phyloP scores from a whole-genome alignment of 2,797 vertebrate genomes.

The Ctenopoma kingsleyae region DNA sequence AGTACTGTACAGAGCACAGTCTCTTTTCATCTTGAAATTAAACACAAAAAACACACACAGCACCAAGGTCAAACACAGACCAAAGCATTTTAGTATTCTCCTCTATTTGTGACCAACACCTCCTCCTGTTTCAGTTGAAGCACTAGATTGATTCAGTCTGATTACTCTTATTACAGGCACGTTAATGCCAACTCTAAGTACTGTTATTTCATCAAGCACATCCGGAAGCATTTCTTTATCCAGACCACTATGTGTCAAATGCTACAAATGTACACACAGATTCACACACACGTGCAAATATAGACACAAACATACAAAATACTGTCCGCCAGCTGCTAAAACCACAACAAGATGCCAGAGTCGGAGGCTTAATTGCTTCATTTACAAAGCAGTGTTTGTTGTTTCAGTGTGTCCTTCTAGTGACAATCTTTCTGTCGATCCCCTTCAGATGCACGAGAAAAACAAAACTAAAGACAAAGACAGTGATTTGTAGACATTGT shows the following conservation, averaged over 20 bases:
- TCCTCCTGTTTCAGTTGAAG: conserved; percentile 30
- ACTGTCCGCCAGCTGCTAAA: not conserved
- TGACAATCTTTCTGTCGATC: conserved; percentile 11
- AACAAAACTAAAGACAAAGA: conserved; percentile 4
- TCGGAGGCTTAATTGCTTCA: conserved; percentile 19
- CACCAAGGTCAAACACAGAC: conserved; percentile 17
- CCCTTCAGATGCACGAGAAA: not conserved
- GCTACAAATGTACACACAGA: conserved; percentile 17
- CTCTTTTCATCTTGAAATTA: not conserved
- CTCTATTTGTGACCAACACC: conserved; percentile 26
- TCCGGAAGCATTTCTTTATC: conserved; percentile 50
- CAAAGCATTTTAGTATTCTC: conserved; percentile 15
- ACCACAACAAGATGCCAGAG: conserved; percentile 3
- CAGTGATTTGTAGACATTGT: not conserved
- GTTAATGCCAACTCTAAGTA: conserved; percentile 40
- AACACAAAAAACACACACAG: conserved; percentile 22
- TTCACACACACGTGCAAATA: conserved; percentile 2
- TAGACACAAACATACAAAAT: conserved; percentile 3
- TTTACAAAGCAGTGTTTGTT: conserved; percentile 27
- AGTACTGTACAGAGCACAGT: not conserved
- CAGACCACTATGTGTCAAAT: conserved; percentile 22
- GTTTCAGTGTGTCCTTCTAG: conserved; percentile 19
- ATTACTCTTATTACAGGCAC: conserved; percentile 64
- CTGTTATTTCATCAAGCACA: conserved; percentile 59
- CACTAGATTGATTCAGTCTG: conserved; percentile 44